A percentile compares a stretch with the other conserved stretches of the same genome.
These are phyloP conservation scores for Philopedon plagiatum DNA, from an alignment of 2,888 invertebrate genomes.

Conservation along the genomic window DNA sequence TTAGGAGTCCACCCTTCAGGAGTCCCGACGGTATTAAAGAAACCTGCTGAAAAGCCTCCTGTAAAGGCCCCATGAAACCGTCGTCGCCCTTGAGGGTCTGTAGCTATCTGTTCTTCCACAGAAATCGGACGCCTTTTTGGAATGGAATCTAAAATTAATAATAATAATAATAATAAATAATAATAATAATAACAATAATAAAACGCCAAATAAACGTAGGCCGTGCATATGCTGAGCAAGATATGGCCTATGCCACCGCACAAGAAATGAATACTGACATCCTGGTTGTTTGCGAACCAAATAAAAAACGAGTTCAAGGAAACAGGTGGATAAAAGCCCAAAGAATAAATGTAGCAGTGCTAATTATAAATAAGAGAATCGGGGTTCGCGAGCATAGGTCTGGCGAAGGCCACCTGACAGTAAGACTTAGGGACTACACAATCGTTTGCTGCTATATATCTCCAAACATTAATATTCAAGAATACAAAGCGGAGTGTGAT, in stretches of 20 bases:
- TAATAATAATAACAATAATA: slow-evolving; percentile 5
- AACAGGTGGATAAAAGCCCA: no score
- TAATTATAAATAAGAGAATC: no score
- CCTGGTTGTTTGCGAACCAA: slow-evolving; percentile 29
- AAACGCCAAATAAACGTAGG: slow-evolving; percentile 33
- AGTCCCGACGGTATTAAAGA: slow-evolving; percentile 96
- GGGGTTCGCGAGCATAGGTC: no score
- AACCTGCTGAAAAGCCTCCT: slow-evolving; percentile 97
- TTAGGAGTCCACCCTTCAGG: slow-evolving; percentile 95
- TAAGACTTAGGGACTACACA: no score
- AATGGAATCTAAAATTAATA: slow-evolving; percentile 77
- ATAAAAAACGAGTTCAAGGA: slow-evolving; percentile 10
- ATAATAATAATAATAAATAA: neutral
- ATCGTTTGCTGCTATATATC: slow-evolving; percentile 23
- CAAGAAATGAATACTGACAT: slow-evolving; percentile 7
- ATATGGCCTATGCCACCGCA: slow-evolving; percentile 3
- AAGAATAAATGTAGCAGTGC: no score
- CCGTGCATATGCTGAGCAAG: slow-evolving; percentile 18
- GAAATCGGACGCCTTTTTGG: slow-evolving; percentile 85
- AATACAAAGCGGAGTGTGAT: neutral
- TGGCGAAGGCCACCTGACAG: no score
- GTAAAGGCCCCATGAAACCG: slow-evolving; percentile 99
- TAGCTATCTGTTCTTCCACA: slow-evolving; percentile 89
- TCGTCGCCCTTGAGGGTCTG: slow-evolving; percentile 89
- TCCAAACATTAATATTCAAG: slow-evolving; percentile 13